Evolutionary conservation across 2,113 vertebrate species (phyloP), one percentile per base, ranked within the genome.

Genomic region (Micromys minutus): DNA sequence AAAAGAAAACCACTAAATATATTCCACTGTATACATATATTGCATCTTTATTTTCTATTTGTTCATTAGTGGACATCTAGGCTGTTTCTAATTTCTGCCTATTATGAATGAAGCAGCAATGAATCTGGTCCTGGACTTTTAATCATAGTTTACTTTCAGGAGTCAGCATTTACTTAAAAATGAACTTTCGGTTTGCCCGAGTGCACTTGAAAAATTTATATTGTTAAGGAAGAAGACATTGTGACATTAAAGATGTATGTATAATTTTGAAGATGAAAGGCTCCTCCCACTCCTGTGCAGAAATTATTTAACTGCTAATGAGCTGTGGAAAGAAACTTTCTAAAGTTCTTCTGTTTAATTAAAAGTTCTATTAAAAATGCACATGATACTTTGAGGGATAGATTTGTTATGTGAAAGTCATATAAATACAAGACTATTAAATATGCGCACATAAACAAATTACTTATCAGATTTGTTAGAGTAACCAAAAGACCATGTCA

Each of bases 281-380:
- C 39, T 89, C 91, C 55, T 77, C 91, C 94, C 90, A 90, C 94
- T 96, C 80, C 72, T 89, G 83, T 85, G 79, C 74, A 96, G 97
- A 92, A 95, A 95, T 97, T 95, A 94, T 45, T 77, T 92, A 94
- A 95, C 74, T 89, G 67, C 83, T 94, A 90, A 94, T 95, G 36
- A 87, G 55, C 89, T 94, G 36, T 95, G 81, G 94, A 96, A 77
- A 92, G 67, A 89, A 77, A 74, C 31, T 69, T 95, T 91, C 81
- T 61, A 89, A 94, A 75, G 12, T 95, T 79, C 69, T 93, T 90
- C 63, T 94, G 47, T 61, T 79, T 94, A 94, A 91, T 93, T 96
- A 97, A n/a, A n/a, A n/a, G 17, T 69, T 95, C 96, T 85, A 93
- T 95, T 94, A 97, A 96, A 96, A 97, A 93, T 92, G 75, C 69